Evolutionary conservation across 2,797 vertebrate species (phyloP).

Genomic region (Sus cebifrons): DNA sequence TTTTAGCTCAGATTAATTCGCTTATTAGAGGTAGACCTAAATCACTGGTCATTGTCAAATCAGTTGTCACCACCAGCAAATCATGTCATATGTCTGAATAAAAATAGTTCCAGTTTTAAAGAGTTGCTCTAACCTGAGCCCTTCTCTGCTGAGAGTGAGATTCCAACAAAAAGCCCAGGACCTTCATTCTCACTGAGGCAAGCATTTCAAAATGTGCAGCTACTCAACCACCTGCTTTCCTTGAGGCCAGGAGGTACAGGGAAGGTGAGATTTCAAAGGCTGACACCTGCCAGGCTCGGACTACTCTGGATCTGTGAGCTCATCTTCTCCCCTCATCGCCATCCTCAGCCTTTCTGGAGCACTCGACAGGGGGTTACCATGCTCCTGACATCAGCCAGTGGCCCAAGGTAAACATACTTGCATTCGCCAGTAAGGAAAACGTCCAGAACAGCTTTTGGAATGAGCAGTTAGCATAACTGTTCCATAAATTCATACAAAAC

Average conservation of each 20-base stretch:
- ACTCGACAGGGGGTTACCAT: neutral
- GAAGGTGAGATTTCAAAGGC: conserved; percentile 70
- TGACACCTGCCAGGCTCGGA: conserved; percentile 35
- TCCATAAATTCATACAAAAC: neutral
- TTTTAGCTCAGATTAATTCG: conserved; percentile 95
- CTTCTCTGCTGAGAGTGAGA: conserved; percentile 77
- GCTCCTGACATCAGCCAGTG: neutral
- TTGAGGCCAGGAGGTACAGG: conserved; percentile 61
- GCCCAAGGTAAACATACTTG: conserved; percentile 51
- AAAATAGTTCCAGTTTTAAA: conserved; percentile 88
- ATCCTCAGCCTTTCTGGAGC: neutral
- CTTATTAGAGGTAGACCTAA: conserved; percentile 94
- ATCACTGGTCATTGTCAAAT: conserved; percentile 95
- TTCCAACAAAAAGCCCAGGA: conserved; percentile 71
- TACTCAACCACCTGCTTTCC: conserved; percentile 40
- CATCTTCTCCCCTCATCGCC: fast-evolving
- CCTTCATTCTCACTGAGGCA: conserved; percentile 50
- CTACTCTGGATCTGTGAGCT: conserved; percentile 8
- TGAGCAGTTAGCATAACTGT: neutral
- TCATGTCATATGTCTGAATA: conserved; percentile 91
- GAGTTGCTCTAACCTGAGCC: conserved; percentile 83
- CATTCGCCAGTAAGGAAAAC: conserved; percentile 41
- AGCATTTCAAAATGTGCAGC: conserved; percentile 60
- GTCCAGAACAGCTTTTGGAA: conserved; percentile 17
- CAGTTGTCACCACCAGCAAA: conserved; percentile 92